Conservation (phyloP, 2,888 invertebrate genomes). For the Sipha maydis region DNA sequence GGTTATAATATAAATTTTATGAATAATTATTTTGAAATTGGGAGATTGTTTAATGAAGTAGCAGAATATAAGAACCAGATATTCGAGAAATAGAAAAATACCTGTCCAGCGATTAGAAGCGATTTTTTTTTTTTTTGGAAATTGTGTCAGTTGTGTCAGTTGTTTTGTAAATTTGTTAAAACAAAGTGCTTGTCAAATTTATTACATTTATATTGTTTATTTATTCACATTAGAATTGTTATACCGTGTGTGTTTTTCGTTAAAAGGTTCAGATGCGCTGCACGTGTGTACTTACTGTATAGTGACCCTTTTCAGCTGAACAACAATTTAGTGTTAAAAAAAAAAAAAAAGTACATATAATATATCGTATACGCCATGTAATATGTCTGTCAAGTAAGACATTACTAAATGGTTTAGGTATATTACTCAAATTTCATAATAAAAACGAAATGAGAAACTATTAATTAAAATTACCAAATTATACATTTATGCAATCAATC, state of each 20-base stretch:
- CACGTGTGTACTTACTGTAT: not conserved
- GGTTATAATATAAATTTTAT: too few relatives aligned
- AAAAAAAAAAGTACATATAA: not conserved
- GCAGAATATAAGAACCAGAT: too few relatives aligned
- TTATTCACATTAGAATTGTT: conserved; percentile 1
- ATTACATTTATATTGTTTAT: not conserved
- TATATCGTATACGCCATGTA: not conserved
- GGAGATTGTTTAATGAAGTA: too few relatives aligned
- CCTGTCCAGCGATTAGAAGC: not conserved
- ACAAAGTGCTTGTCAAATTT: conserved; percentile 10
- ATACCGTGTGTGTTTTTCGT: not conserved
- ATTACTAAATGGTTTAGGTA: not conserved
- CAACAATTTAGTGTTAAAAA: conserved; percentile 2
- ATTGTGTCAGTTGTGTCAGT: not conserved
- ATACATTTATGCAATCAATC: not conserved
- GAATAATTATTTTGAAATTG: too few relatives aligned
- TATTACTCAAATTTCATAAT: not conserved
- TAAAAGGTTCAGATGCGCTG: conserved; percentile 2
- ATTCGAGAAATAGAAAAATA: too few relatives aligned
- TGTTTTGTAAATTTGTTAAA: not conserved
- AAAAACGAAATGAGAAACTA: not conserved
- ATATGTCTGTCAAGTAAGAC: not conserved
- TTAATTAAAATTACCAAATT: not conserved
- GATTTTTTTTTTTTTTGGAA: not conserved
- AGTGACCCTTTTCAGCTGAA: conserved; percentile 13